Evolutionary conservation across 2,797 vertebrate species (phyloP).

Genomic region (Aeoliscus strigatus): DNA sequence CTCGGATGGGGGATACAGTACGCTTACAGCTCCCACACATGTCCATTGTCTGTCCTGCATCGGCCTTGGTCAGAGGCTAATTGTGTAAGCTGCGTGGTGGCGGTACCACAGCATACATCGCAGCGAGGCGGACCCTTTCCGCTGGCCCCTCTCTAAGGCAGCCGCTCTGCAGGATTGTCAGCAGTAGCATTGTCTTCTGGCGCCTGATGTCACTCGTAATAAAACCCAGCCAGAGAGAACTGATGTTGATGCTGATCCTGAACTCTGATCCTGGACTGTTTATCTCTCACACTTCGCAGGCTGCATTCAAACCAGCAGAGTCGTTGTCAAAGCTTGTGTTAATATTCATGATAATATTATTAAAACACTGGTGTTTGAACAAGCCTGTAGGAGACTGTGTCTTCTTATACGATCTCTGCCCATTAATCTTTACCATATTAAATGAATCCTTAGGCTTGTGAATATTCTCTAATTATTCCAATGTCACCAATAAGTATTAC

Average conservation of each 20-base stretch:
- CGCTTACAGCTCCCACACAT: constrained; percentile 4
- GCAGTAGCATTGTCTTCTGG: constrained; percentile 77
- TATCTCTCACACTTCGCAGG: constrained; percentile 15
- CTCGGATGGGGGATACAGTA: constrained; percentile 12
- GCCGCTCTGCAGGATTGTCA: constrained; percentile 60
- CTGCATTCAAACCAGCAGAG: constrained; percentile 8
- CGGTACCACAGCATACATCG: constrained; percentile 13
- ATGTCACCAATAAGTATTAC: too few species aligned
- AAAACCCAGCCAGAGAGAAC: constrained; percentile 56
- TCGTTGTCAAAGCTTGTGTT: not conserved
- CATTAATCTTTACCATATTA: too few species aligned
- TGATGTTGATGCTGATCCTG: constrained; percentile 33
- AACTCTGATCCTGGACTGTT: constrained; percentile 15
- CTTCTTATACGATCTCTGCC: too few species aligned
- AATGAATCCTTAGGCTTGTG: too few species aligned
- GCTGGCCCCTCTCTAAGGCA: constrained; percentile 60
- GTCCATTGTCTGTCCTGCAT: constrained; percentile 35
- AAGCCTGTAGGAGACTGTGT: too few species aligned
- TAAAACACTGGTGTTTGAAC: too few species aligned
- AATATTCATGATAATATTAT: not conserved
- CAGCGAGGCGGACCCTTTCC: constrained; percentile 42
- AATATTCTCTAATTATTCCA: too few species aligned
- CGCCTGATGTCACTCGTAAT: constrained; percentile 63
- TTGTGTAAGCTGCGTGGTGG: constrained; percentile 32
- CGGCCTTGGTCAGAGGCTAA: constrained; percentile 47